phyloP scores from a whole-genome alignment of 2,113 vertebrate genomes.

The Chauna torquata region DNA sequence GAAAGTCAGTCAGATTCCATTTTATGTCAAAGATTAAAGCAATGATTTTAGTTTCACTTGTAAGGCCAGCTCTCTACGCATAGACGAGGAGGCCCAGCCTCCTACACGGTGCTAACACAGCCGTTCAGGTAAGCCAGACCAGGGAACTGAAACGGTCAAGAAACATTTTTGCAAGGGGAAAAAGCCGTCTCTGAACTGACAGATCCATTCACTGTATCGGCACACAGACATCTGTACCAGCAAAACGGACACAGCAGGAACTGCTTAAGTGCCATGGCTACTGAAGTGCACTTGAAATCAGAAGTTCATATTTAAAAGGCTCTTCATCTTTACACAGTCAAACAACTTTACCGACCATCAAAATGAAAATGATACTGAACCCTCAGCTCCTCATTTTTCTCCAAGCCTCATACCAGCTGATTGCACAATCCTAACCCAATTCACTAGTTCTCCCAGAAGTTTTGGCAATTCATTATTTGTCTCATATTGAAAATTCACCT shows the following conservation, averaged over 20 bases:
- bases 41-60: neutral
- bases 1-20: neutral
- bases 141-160: fast-evolving
- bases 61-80: neutral
- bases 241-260: slow-evolving; percentile 25
- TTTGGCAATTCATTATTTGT: neutral
- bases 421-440: neutral
- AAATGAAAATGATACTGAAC: neutral
- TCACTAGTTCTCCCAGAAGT: neutral
- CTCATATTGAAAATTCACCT: neutral
- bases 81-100: neutral
- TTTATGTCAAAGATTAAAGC: neutral
- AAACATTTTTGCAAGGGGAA: neutral
- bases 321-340: neutral
- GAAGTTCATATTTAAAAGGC: slow-evolving; percentile 24
- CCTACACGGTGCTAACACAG: neutral
- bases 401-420: neutral
- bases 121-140: neutral
- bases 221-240: slow-evolving; percentile 31
- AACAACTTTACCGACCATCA: neutral
- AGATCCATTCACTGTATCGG: neutral
- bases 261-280: neutral
- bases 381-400: neutral
- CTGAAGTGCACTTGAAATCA: slow-evolving; percentile 55
- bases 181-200: neutral